Base-by-base conservation (phyloP, 1,140 invertebrate species). In the Micrasema longulum region DNA sequence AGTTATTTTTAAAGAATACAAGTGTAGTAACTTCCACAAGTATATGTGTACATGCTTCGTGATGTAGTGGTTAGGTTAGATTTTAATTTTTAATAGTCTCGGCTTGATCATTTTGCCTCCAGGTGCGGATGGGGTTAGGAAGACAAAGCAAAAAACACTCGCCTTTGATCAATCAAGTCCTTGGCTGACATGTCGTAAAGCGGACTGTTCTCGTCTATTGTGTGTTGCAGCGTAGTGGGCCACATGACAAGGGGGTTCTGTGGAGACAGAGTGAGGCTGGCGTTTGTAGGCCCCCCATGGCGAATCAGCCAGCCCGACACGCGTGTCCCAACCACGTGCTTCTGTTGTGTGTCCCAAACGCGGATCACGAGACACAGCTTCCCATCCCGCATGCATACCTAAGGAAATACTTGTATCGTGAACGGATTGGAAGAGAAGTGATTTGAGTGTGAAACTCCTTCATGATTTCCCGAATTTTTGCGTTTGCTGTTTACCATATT, bases 161-260 rank as follows among this genome's bases (percentile, higher is more conserved):
- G 81, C 81, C 77, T 85, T 80, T 66, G 84, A 72, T 66, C 77
- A 69, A 84, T 79, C 73, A 80, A 80, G 80, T 81, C 86, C 73
- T 78, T 82, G 72, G 75, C 83, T 57, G 79, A 80, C n/a, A 87
- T 77, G 50, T 82, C 79, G 71, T 79, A 78, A 20, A 89, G 78
- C 11, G 87, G 87, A 77, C 86, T 87, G 1, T 69, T 70, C 60
- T 80, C 73, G 72, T 85, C 85, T 26, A 89, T 88, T 31, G 79
- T 76, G 79, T 89, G 88, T 35, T 87, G 82, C 7, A 89, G 78
- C 20, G 84, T 84, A 2, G 87, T 78, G 0, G 88, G 88, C 87
- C 87, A 89, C 26, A 88, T 69, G 69, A 80, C 81, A 1, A 66
- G 63, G 1, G 70, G 57, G 10, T 57, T 62, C 20, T 35, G 77